Evolutionary conservation across 2,888 invertebrate species (phyloP).

Genomic region (Tanytarsus gracilentus): DNA sequence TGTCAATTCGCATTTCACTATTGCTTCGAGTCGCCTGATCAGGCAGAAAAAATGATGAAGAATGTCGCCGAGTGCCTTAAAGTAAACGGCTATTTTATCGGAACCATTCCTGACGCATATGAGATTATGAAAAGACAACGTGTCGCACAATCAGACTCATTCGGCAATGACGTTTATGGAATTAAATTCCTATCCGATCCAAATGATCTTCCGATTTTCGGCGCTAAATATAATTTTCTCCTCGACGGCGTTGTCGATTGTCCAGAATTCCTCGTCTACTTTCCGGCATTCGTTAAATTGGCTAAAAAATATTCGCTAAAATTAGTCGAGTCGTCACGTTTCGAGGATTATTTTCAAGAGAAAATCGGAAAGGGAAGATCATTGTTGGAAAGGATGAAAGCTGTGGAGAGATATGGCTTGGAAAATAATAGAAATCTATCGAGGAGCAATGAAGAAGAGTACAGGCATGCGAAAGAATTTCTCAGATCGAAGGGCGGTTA

Average conservation of each 20-base stretch:
- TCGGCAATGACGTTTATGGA: constrained; percentile 71
- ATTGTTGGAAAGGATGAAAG: constrained; percentile 67
- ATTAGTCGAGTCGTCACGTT: constrained; percentile 58
- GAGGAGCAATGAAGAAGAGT: constrained; percentile 55
- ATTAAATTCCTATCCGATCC: constrained; percentile 63
- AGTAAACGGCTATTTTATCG: constrained; percentile 91
- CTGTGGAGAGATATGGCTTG: constrained; percentile 74
- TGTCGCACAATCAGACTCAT: constrained; percentile 49
- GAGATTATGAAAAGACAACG: constrained; percentile 73
- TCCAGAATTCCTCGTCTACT: constrained; percentile 95
- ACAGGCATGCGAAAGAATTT: constrained; percentile 60
- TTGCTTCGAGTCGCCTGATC: constrained; percentile 77
- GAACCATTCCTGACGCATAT: constrained; percentile 89
- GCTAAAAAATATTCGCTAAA: constrained; percentile 64
- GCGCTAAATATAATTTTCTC: constrained; percentile 91
- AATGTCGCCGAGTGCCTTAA: constrained; percentile 86
- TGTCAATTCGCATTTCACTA: constrained; percentile 99
- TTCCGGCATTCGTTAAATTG: constrained; percentile 69
- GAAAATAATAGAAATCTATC: constrained; percentile 47
- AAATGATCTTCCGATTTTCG: constrained; percentile 73
- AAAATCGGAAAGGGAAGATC: constrained; percentile 31
- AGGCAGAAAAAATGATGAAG: constrained; percentile 84
- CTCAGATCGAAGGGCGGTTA: constrained; percentile 42
- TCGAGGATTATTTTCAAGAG: constrained; percentile 69
- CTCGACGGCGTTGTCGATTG: constrained; percentile 96